Base-by-base conservation (phyloP, 1,140 invertebrate species). In the Mamestra configurata region DNA sequence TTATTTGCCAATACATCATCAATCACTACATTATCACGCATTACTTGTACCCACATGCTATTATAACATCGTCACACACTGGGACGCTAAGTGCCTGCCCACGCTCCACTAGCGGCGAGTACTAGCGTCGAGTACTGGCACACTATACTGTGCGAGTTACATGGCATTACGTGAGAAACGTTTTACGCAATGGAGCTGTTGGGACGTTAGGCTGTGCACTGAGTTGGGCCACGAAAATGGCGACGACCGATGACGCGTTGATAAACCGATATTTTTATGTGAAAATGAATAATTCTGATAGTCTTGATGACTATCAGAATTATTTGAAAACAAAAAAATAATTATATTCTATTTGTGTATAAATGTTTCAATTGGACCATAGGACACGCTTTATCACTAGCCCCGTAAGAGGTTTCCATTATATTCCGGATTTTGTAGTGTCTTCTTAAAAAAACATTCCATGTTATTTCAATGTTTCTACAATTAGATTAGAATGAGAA, bases 401-500 rank as follows among this genome's bases (percentile, higher is more conserved):
- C n/a, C n/a, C n/a, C n/a, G n/a, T n/a, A n/a, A n/a, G n/a, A n/a
- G n/a, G n/a, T n/a, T n/a, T n/a, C n/a, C n/a, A n/a, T n/a, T n/a
- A n/a, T n/a, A n/a, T n/a, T n/a, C n/a, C n/a, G n/a, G n/a, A n/a
- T n/a, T n/a, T n/a, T n/a, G n/a, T n/a, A n/a, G n/a, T n/a, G n/a
- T n/a, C n/a, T n/a, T n/a, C 46, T 49, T 15, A 18, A 49, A 11
- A n/a, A 22, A 57, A 27, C 53, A 57, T 57, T 49, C 22, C 22
- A 27, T 49, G 43, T 43, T 37, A 8, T 43, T 31, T 31, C 46
- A 49, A 49, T 24, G 53, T 57, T 57, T 27, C 66, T 49, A 70
- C 66, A 76, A 76, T 76, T 61, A 35, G n/a, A 76, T 76, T 76
- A 76, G 22, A 40, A 49, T 18, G 24, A 6, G 73, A 76, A 76